phyloP scores from a whole-genome alignment of 2,797 vertebrate genomes.

The Selene dorsalis region DNA sequence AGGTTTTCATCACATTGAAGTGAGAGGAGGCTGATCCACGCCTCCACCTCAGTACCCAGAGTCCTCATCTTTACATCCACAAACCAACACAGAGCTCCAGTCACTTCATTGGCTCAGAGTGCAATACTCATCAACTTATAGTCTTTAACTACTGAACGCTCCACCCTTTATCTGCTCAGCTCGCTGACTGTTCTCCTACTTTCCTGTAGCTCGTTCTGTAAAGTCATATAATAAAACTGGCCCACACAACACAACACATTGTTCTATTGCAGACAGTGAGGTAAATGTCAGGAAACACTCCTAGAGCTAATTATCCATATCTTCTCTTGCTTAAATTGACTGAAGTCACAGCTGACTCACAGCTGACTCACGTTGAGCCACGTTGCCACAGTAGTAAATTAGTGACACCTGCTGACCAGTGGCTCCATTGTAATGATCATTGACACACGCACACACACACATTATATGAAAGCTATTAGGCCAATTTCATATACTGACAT shows the following conservation, averaged over 20 bases:
- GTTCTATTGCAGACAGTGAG: no score
- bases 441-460: no score
- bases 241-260: no score
- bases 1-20: no score
- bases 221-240: no score
- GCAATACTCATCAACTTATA: conserved; percentile 9
- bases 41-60: neutral
- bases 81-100: neutral
- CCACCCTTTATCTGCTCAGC: neutral
- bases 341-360: neutral
- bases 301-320: no score
- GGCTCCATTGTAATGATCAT: neutral
- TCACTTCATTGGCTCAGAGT: conserved; percentile 11
- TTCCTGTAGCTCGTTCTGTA: neutral
- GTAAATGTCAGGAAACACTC: no score
- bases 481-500: no score
- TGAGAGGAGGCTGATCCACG: neutral
- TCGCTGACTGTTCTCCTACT: neutral
- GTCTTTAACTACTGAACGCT: conserved; percentile 5
- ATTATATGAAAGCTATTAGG: no score
- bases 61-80: neutral
- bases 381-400: conserved; percentile 5
- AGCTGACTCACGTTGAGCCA: neutral
- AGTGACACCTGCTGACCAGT: neutral
- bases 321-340: neutral